phyloP scores from a whole-genome alignment of 1,140 invertebrate species.

The Samia ricini region DNA sequence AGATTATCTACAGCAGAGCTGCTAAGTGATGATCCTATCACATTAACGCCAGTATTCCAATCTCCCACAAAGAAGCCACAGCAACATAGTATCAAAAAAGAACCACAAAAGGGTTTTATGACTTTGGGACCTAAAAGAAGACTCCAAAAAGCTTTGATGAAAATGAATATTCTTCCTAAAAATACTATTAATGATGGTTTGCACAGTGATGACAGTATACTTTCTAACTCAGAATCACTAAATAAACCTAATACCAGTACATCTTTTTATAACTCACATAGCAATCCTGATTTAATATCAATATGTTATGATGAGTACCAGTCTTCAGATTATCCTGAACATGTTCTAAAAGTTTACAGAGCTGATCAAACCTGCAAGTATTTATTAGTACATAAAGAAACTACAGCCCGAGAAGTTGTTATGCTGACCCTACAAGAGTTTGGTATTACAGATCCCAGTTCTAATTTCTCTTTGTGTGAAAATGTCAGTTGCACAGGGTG shows the following conservation, averaged over 20 bases:
- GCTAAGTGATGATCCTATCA: slow-evolving; percentile 87
- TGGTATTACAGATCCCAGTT: slow-evolving; percentile 95
- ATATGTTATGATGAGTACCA: slow-evolving; percentile 87
- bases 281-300: slow-evolving; percentile 93
- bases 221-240: slow-evolving; percentile 69
- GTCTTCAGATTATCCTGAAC: slow-evolving; percentile 94
- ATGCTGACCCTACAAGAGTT: slow-evolving; percentile 98
- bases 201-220: slow-evolving; percentile 79
- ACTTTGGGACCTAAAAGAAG: slow-evolving; percentile 90
- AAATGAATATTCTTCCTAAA: slow-evolving; percentile 94
- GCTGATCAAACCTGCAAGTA: slow-evolving; percentile 99
- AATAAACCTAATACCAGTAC: slow-evolving; percentile 68
- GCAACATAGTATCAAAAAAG: slow-evolving; percentile 83
- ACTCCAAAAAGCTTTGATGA: slow-evolving; percentile 92
- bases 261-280: slow-evolving; percentile 89
- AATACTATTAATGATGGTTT: slow-evolving; percentile 85
- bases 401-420: slow-evolving; percentile 98
- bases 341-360: slow-evolving; percentile 98
- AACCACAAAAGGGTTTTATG: slow-evolving; percentile 89
- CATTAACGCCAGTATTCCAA: slow-evolving; percentile 88
- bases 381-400: slow-evolving; percentile 98
- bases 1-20: slow-evolving; percentile 81
- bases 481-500: slow-evolving; percentile 95
- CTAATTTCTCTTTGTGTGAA: slow-evolving; percentile 96
- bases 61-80: slow-evolving; percentile 90